Evolutionary conservation across 2,797 vertebrate genomes (phyloP), one percentile per base, ranked within the genome.

Genomic region (Simalia tracyae): DNA sequence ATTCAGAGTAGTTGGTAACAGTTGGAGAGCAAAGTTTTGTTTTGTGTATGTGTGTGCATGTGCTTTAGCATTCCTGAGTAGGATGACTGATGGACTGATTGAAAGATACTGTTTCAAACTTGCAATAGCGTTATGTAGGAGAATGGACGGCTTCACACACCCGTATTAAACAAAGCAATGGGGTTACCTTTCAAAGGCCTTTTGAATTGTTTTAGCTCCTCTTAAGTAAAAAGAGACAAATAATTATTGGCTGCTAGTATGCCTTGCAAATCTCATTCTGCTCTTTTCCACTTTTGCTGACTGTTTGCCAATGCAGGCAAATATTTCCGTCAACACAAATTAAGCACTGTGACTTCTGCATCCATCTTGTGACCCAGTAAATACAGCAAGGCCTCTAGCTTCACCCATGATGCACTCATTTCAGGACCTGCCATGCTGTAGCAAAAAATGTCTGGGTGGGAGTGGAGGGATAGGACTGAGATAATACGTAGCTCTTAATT

Each of bases 251-350:
- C 91, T 96, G 89, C 89, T 91, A 88, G 89, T 94, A 89, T 94
- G 91, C 68, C 94, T 93, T 93, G 91, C 76, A 89, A 93, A 93
- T 88, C 61, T 89, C 92, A 88, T 87, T 96, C 89, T 93, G 86
- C 96, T 95, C 91, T 93, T 24, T 95, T 94, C 94, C 95, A 89
- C 63, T 92, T 87, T 10, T 88, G 24, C 89, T 96, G 95, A 97
- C 94, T 94, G 91, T 94, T 94, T 95, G 91, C 92, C 93, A 95
- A 95, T 96, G 95, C 31, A 50, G 15, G 92, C 96, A 94, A 94
- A 96, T 92, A 54, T 91, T 94, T 96, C 96, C 95, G 95, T 97
- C 95, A 95, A 94, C 95, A 94, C 95, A 92, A 96, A 96, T 96
- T 96, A 96, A 94, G 92, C 88, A 85, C 91, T 94, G 93, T 24